Evolutionary conservation across 1,140 invertebrate species (phyloP), one percentile per base, ranked within the genome.

Genomic region (Doryteuthis pealeii): DNA sequence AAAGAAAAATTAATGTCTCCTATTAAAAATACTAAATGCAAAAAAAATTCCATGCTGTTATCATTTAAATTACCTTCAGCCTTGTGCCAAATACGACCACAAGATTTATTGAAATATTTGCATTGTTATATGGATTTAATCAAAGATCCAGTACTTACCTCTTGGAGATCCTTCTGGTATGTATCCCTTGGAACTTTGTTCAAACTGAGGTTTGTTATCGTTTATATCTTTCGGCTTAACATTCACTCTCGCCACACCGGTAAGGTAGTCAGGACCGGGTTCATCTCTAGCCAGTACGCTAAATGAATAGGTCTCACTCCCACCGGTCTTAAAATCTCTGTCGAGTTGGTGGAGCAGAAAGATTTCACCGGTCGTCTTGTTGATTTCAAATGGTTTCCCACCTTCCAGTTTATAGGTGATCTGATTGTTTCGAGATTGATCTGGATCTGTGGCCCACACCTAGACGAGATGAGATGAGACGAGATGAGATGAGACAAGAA

Each of bases 211-310:
- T 18, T 94, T 93, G 88, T 99, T 99, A 89, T 99, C 98, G 89
- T 99, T 99, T 83, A 99, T 97, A 85, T 99, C 97, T 86, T 96
- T 95, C 3, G 99, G 91, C 87, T 96, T 97, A 72, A 99, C 96
- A 90, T 98, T 95, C 4, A 99, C 96, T 88, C 98, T 96, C n/a
- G 96, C 96, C 86, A 99, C 99, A 58, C 97, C 97, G 6, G 98
- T 96, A 72, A 88, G 79, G n/a, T 83, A 80, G 26, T 82, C 74
- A 49, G 84, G 78, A 49, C 95, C 95, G 3, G 95, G 95, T 90
- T 98, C 96, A 86, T 99, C 97, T 88, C 95, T 95, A 86, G 96
- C 97, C 84, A 97, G 97, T 4, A 99, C 96, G 5, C 97, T 99
- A 88, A 99, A 99, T 80, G 97, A 92, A 96, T 97, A 99, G 83